Percentiles rank a stretch among this genome's conserved stretches.
Conservation (phyloP, 2,888 invertebrate species). For the Apamea monoglypha region DNA sequence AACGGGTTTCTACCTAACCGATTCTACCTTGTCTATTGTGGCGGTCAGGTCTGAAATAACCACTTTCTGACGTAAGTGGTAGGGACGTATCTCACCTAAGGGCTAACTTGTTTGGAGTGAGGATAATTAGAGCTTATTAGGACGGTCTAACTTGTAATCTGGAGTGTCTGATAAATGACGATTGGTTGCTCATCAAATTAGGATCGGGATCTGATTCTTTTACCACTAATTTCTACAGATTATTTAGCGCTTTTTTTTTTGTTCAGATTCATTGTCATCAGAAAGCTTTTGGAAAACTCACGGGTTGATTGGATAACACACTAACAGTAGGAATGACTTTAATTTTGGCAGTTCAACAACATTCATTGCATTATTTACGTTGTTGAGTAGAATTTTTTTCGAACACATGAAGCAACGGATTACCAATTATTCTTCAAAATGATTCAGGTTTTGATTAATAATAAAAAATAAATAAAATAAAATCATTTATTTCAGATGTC, state of each 20-base stretch:
- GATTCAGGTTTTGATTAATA: not conserved
- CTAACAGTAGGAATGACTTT: too few relatives aligned
- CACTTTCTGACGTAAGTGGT: conserved; percentile 20
- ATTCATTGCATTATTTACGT: not conserved
- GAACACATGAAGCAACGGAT: not conserved
- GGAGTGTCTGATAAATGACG: conserved; percentile 26
- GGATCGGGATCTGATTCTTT: not conserved
- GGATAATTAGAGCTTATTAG: conserved; percentile 49
- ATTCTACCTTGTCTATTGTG: not conserved
- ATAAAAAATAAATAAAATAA: too few relatives aligned
- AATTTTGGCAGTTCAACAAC: too few relatives aligned
- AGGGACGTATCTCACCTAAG: conserved; percentile 27
- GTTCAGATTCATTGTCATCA: too few relatives aligned
- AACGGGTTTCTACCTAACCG: not conserved
- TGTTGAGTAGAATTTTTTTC: not conserved
- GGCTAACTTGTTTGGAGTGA: conserved; percentile 33
- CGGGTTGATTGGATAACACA: too few relatives aligned
- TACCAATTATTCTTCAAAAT: not conserved
- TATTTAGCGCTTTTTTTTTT: too few relatives aligned
- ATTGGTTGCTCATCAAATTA: conserved; percentile 36
- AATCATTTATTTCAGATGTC: too few relatives aligned
- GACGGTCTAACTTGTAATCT: conserved; percentile 30
- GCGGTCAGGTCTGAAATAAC: conserved; percentile 29
- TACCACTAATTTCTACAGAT: not conserved
- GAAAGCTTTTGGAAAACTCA: too few relatives aligned